A percentile compares a stretch with the other conserved stretches of the same genome.
These are phyloP conservation scores for Galemys pyrenaicus DNA, from an alignment of 2,113 vertebrate genomes.

Conservation along the genomic window DNA sequence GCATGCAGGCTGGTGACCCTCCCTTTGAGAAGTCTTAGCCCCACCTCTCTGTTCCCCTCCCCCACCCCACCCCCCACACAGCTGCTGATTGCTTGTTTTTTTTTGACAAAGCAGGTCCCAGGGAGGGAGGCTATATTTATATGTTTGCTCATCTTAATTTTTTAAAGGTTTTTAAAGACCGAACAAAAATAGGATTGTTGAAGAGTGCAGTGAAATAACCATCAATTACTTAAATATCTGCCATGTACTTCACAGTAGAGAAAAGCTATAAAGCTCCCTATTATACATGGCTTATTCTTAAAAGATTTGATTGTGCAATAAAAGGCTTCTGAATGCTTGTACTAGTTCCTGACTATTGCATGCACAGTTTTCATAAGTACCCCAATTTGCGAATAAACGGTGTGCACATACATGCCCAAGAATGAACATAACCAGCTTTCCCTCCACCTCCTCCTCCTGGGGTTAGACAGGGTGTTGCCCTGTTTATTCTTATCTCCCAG, in stretches of 20 bases:
- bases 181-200: constrained; percentile 54
- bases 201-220: constrained; percentile 61
- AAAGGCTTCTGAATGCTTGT: constrained; percentile 41
- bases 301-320: constrained; percentile 64
- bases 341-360: constrained; percentile 70
- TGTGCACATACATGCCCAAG: constrained; percentile 67
- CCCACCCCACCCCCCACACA: neutral
- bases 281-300: constrained; percentile 63
- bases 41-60: neutral
- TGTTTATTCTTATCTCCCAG: constrained; percentile 81
- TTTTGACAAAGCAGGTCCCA: constrained; percentile 47
- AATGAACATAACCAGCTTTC: constrained; percentile 52
- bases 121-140: neutral
- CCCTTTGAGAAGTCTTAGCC: neutral
- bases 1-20: neutral
- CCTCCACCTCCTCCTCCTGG: constrained; percentile 67
- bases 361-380: constrained; percentile 71
- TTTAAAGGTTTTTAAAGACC: constrained; percentile 6
- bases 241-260: neutral
- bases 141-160: constrained; percentile 64
- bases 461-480: constrained; percentile 73
- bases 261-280: constrained; percentile 58
- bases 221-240: constrained; percentile 64
- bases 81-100: neutral
- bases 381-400: constrained; percentile 68